phyloP scores from a whole-genome alignment of 1,140 invertebrate species.

The Pseudoatta argentina region DNA sequence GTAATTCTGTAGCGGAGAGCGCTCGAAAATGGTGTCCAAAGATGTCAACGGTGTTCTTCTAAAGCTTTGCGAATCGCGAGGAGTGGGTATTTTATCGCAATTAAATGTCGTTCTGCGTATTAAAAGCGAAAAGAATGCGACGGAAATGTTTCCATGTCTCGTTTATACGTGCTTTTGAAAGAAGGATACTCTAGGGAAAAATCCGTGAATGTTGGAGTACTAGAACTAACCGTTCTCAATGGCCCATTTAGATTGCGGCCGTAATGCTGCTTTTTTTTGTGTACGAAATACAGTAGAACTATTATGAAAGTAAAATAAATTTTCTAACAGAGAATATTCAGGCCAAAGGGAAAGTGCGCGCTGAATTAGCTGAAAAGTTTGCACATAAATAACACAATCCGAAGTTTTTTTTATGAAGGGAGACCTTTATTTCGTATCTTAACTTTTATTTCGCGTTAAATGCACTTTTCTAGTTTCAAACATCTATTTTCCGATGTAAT shows the following conservation, averaged over 20 bases:
- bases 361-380: slow-evolving; percentile 37
- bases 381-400: slow-evolving; percentile 37
- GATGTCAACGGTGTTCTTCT: slow-evolving; percentile 40
- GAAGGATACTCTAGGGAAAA: slow-evolving; percentile 53
- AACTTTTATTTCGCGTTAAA: slow-evolving; percentile 38
- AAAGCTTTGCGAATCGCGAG: slow-evolving; percentile 9
- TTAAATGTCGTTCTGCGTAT: slow-evolving; percentile 46
- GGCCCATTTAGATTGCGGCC: slow-evolving; percentile 44
- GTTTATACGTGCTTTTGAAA: slow-evolving; percentile 56
- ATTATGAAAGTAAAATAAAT: slow-evolving; percentile 52
- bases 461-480: slow-evolving; percentile 14
- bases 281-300: slow-evolving; percentile 33
- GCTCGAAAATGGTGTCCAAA: slow-evolving; percentile 22
- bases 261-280: neutral
- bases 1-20: slow-evolving; percentile 2
- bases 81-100: slow-evolving; percentile 45
- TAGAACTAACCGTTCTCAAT: slow-evolving; percentile 52
- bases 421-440: slow-evolving; percentile 27
- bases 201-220: slow-evolving; percentile 49
- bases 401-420: slow-evolving; percentile 17
- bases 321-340: slow-evolving; percentile 25
- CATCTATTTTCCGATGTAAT: slow-evolving; percentile 9
- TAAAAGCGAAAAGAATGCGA: slow-evolving; percentile 51
- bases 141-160: slow-evolving; percentile 51
- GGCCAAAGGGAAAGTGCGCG: slow-evolving; percentile 23